Percentiles rank a stretch among this genome's conserved stretches.
Evolutionary conservation across 2,888 invertebrate species (phyloP).

Genomic region (Euplexia lucipara): DNA sequence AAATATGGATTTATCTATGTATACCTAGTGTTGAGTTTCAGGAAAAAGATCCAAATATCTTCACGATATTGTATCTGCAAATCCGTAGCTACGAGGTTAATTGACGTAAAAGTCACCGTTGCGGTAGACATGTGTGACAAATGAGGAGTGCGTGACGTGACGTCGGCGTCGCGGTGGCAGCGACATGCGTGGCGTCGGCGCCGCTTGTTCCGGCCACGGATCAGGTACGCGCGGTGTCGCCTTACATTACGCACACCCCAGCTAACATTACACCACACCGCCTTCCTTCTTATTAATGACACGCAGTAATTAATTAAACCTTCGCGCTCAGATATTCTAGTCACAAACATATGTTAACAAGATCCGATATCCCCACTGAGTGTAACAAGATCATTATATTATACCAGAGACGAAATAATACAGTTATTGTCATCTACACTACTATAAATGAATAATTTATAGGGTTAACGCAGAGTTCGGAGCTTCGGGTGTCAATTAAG

Average conservation of each 20-base stretch:
- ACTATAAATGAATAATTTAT: slow-evolving; percentile 80
- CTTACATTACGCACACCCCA: slow-evolving; percentile 71
- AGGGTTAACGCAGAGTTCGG: slow-evolving; percentile 73
- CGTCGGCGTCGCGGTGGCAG: slow-evolving; percentile 46
- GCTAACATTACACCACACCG: slow-evolving; percentile 66
- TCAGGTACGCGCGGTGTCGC: slow-evolving; percentile 74
- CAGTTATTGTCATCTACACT: slow-evolving; percentile 74
- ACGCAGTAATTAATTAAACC: slow-evolving; percentile 82
- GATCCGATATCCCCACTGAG: slow-evolving; percentile 73
- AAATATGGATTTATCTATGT: too few species aligned
- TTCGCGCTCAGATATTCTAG: slow-evolving; percentile 77
- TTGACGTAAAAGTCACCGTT: slow-evolving; percentile 62
- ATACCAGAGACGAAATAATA: slow-evolving; percentile 70
- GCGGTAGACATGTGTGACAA: slow-evolving; percentile 76
- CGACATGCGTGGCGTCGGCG: slow-evolving; percentile 44
- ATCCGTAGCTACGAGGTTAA: slow-evolving; percentile 49
- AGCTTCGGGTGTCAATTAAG: slow-evolving; percentile 82
- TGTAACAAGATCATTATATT: slow-evolving; percentile 74
- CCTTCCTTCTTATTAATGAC: slow-evolving; percentile 82
- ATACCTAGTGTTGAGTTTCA: neutral
- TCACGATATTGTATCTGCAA: slow-evolving; percentile 17
- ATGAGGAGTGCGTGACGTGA: slow-evolving; percentile 78
- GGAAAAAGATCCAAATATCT: slow-evolving; percentile 9
- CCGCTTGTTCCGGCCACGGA: slow-evolving; percentile 56
- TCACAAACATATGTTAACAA: slow-evolving; percentile 81